phyloP scores from a whole-genome alignment of 2,113 vertebrate species.

The Podilymbus podiceps region DNA sequence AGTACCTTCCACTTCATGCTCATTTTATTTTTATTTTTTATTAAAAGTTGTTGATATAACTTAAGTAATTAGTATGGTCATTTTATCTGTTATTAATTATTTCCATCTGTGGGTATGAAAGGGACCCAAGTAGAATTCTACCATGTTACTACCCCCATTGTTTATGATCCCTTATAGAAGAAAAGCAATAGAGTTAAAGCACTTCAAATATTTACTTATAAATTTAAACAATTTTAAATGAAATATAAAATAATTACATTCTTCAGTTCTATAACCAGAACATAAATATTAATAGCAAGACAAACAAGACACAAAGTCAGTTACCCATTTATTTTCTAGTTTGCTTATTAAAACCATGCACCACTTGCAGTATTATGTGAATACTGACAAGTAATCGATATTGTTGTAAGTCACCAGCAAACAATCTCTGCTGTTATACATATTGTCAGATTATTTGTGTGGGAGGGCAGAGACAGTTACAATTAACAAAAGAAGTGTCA shows the following conservation, averaged over 20 bases:
- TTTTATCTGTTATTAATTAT: neutral
- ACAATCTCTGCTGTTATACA: neutral
- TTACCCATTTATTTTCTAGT: neutral
- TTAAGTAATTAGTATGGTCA: neutral
- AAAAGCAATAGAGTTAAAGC: neutral
- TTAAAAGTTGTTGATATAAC: neutral
- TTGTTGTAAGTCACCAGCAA: neutral
- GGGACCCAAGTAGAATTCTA: neutral
- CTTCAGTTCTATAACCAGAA: neutral
- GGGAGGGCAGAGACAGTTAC: neutral
- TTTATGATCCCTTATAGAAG: neutral
- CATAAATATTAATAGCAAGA: neutral
- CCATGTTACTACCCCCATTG: neutral
- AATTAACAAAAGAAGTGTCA: slow-evolving; percentile 2
- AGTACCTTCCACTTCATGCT: neutral
- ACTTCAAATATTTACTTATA: neutral
- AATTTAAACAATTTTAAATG: neutral
- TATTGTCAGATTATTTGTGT: neutral
- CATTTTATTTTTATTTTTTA: neutral
- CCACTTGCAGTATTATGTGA: neutral
- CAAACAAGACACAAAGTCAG: neutral
- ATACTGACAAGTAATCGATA: neutral
- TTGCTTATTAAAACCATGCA: neutral
- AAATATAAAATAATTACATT: neutral
- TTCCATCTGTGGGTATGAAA: neutral